These are phyloP conservation scores for Nowickia ferox DNA, from an alignment of 2,888 invertebrate genomes.

Conservation along the genomic window DNA sequence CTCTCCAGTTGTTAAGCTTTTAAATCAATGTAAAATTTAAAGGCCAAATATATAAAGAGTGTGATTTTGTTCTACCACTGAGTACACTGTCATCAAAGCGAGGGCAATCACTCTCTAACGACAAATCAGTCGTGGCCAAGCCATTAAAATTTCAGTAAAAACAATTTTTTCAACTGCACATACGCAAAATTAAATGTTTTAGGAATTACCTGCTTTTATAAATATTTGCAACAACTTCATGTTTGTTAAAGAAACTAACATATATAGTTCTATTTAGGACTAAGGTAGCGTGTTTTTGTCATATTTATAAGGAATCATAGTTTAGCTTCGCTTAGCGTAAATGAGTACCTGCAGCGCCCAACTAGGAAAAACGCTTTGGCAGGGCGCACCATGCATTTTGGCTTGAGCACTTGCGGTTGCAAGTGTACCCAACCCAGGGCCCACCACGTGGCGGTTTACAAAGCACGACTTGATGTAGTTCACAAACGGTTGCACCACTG, in stretches of 20 bases:
- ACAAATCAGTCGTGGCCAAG: constrained; percentile 81
- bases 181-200: neutral
- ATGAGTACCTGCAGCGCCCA: constrained; percentile 79
- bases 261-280: neutral
- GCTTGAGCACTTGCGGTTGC: constrained; percentile 80
- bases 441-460: constrained; percentile 82
- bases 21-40: constrained; percentile 75
- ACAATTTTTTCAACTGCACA: neutral
- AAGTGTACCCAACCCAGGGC: constrained; percentile 80
- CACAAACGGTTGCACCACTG: constrained; percentile 82
- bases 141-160: neutral
- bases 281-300: neutral
- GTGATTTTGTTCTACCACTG: constrained; percentile 81
- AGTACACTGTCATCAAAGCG: constrained; percentile 83
- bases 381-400: constrained; percentile 82
- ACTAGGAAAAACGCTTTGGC: constrained; percentile 76
- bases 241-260: neutral
- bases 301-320: neutral
- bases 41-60: constrained; percentile 81
- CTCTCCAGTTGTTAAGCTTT: constrained; percentile 81
- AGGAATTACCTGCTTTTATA: constrained; percentile 45
- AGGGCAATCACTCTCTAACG: constrained; percentile 80
- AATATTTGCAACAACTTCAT: constrained; percentile 1
- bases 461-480: constrained; percentile 82
- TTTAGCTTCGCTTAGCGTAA: constrained; percentile 32